Conservation (phyloP, 2,888 invertebrate genomes). For the Sphinx pinastri region DNA sequence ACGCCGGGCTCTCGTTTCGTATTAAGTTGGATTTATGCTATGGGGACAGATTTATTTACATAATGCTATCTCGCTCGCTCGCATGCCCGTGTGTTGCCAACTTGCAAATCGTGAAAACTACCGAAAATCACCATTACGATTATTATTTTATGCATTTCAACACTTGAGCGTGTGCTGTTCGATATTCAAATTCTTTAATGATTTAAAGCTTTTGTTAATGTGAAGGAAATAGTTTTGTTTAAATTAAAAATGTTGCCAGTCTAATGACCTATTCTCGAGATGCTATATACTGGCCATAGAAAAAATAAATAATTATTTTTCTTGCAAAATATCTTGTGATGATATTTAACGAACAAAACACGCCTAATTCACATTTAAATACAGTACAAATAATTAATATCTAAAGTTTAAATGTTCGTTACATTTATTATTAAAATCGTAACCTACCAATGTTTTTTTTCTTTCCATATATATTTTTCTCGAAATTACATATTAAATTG, state of each 20-base stretch:
- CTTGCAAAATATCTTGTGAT: neutral
- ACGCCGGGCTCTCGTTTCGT: slow-evolving; percentile 53
- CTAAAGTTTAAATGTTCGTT: slow-evolving; percentile 55
- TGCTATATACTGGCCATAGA: neutral
- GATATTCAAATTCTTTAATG: neutral
- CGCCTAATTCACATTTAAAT: slow-evolving; percentile 10
- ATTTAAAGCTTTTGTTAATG: neutral
- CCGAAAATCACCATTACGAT: slow-evolving; percentile 4
- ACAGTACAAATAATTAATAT: slow-evolving; percentile 35
- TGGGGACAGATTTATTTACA: slow-evolving; percentile 79
- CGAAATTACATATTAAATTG: slow-evolving; percentile 29
- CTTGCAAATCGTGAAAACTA: slow-evolving; percentile 15
- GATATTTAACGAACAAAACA: slow-evolving; percentile 13
- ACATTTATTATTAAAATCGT: slow-evolving; percentile 31
- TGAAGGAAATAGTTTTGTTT: neutral
- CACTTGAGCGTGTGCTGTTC: slow-evolving; percentile 5
- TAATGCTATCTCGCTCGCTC: slow-evolving; percentile 77
- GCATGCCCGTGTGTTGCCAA: slow-evolving; percentile 62
- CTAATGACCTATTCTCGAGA: neutral
- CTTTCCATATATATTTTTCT: neutral
- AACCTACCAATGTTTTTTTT: slow-evolving; percentile 20
- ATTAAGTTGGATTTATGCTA: slow-evolving; percentile 78
- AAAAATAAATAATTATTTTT: neutral
- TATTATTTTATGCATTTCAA: neutral
- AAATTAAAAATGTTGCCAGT: neutral